Percentiles rank a stretch among this genome's conserved stretches.
These are phyloP conservation scores for Nannospalax galili DNA, from an alignment of 2,113 vertebrate species.

Conservation along the genomic window DNA sequence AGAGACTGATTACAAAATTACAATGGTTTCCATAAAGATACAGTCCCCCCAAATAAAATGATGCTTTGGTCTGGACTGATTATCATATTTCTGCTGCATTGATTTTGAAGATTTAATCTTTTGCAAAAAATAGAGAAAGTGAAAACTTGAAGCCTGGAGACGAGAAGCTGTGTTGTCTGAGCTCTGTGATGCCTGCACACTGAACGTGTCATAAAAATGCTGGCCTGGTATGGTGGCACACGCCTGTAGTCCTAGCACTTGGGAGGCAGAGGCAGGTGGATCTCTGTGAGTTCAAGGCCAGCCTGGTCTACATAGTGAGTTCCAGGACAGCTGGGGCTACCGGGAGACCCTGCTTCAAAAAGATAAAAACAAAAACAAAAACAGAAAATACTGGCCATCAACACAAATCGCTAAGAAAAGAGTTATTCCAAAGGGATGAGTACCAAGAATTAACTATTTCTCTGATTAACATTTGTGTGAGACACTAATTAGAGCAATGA, in stretches of 20 bases:
- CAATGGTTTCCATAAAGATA: neutral
- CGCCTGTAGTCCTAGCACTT: too few species aligned
- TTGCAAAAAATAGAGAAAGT: constrained; percentile 54
- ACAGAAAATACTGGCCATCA: neutral
- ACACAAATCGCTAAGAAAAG: neutral
- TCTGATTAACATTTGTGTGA: neutral
- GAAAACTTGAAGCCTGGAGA: constrained; percentile 40
- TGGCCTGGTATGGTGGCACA: too few species aligned
- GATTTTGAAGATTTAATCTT: constrained; percentile 68
- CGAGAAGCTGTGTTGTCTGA: constrained; percentile 20
- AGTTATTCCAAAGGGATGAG: neutral
- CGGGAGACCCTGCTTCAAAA: too few species aligned
- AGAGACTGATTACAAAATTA: neutral
- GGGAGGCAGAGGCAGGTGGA: too few species aligned
- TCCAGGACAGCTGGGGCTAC: too few species aligned
- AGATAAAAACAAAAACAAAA: too few species aligned
- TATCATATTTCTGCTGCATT: constrained; percentile 61
- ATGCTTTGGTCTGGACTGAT: neutral
- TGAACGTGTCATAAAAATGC: constrained; percentile 55
- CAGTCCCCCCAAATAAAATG: constrained; percentile 15
- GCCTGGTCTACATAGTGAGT: too few species aligned
- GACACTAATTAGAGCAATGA: constrained; percentile 29
- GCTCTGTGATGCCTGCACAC: neutral
- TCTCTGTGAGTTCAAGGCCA: too few species aligned
- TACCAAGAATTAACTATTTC: neutral